phyloP scores from a whole-genome alignment of 2,113 vertebrate genomes.

The Coreoperca whiteheadi region DNA sequence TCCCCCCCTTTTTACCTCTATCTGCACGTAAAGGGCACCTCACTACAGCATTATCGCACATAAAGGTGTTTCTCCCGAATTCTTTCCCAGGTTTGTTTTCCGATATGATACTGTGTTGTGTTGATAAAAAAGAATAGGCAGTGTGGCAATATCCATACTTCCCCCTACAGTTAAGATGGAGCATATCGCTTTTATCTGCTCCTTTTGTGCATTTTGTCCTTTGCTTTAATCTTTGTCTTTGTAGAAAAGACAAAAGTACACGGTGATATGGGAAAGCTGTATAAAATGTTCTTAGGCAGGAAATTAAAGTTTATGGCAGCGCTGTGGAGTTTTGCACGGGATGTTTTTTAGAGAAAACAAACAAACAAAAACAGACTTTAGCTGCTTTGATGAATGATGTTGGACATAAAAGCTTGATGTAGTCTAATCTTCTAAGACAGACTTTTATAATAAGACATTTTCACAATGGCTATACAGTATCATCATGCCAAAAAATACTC shows the following conservation, averaged over 20 bases:
- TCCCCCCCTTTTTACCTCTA: constrained; percentile 59
- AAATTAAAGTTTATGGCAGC: constrained; percentile 65
- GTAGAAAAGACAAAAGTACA: constrained; percentile 49
- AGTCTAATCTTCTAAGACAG: constrained; percentile 21
- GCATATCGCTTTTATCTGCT: constrained; percentile 62
- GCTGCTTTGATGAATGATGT: constrained; percentile 46
- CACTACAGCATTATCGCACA: constrained; percentile 45
- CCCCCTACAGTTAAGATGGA: constrained; percentile 46
- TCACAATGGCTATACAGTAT: constrained; percentile 27
- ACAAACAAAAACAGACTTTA: constrained; percentile 39
- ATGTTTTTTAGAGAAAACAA: constrained; percentile 28
- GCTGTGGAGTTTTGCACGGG: not conserved
- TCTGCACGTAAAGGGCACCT: constrained; percentile 72
- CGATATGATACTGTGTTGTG: constrained; percentile 51
- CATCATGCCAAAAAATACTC: constrained; percentile 4
- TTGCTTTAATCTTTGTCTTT: constrained; percentile 63
- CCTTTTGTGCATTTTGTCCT: constrained; percentile 49
- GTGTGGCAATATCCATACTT: constrained; percentile 22
- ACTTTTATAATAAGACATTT: constrained; percentile 33
- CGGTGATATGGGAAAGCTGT: constrained; percentile 13
- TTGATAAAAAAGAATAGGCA: constrained; percentile 58
- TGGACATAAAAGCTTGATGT: constrained; percentile 27
- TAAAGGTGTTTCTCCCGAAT: constrained; percentile 38
- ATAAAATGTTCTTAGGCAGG: constrained; percentile 56
- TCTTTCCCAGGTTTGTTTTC: constrained; percentile 47